Base-by-base conservation (phyloP, 2,113 vertebrate genomes). In the Sceloporus tristichus region DNA sequence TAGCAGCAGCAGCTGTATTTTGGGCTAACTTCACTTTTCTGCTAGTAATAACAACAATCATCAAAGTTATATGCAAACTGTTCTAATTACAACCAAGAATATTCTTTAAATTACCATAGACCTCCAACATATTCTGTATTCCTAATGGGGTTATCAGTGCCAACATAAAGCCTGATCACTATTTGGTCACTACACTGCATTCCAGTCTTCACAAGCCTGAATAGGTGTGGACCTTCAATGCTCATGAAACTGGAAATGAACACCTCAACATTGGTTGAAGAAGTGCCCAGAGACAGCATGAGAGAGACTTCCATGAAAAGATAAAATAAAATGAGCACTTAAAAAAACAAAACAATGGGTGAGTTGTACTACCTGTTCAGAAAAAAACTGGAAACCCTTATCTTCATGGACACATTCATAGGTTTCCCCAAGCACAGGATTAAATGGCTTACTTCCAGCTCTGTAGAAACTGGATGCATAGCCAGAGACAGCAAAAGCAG, bases 401-500 rank as follows among this genome's bases (percentile, higher is more conserved):
- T 99, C 98, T 87, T 98, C 97, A 2, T 97, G 97, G 75, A 98
- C 95, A 93, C 98, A 99, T 96, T 99, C 99, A 1, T 98, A 99
- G 0, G 99, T 99, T 94, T 99, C 98, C 93, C 99, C 99, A 66
- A 99, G 97, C 65, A 99, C 96, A 0, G 99, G 99, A 92, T 99
- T 99, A 93, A 99, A 99, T 14, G 99, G 99, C 88, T 99, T 99
- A 89, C 99, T 98, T 84, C 98, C 98, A 2, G 99, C 98, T 93
- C 99, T 95, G 97, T 98, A 98, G 96, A 98, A 98, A 96, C 98
- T 99, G 86, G 98, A 98, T 1, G 99, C 98, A 68, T 99, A 99
- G 0, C 97, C 98, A 0, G 99, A 99, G 34, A 99, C 96, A 1
- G 98, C 98, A 89, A 99, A 99, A 2, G 98, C 98, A 68, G 99